Percentiles rank a stretch among this genome's conserved stretches.
These are phyloP conservation scores for Cerastis rubricosa DNA, from an alignment of 2,888 invertebrate species.

Conservation along the genomic window DNA sequence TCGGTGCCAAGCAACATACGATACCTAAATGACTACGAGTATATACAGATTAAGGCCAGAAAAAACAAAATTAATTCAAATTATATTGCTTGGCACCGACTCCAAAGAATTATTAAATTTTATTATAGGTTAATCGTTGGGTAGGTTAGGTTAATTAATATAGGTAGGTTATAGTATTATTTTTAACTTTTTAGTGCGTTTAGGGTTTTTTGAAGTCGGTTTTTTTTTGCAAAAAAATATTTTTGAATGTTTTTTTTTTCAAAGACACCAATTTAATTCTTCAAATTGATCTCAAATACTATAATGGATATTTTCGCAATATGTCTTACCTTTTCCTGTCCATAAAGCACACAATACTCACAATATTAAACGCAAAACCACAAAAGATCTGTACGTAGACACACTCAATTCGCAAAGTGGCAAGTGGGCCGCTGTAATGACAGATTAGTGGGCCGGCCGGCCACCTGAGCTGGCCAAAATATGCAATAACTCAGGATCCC, in stretches of 20 bases:
- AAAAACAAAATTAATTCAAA: no score
- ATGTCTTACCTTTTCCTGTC: background rate
- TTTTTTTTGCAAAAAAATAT: no score
- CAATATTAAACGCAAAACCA: background rate
- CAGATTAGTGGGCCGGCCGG: constrained; percentile 81
- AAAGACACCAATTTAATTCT: background rate
- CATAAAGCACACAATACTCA: background rate
- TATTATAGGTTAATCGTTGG: no score
- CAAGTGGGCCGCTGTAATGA: constrained; percentile 79
- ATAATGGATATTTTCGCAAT: background rate
- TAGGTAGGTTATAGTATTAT: no score
- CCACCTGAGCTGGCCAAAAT: constrained; percentile 85
- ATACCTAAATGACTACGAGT: no score
- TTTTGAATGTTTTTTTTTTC: background rate
- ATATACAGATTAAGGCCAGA: no score
- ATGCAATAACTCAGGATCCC: constrained; percentile 83
- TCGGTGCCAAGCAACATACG: no score
- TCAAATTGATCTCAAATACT: background rate
- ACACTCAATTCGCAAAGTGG: constrained; percentile 83
- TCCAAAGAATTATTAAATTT: no score
- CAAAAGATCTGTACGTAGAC: constrained; percentile 40
- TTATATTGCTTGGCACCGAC: no score
- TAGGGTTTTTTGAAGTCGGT: no score
- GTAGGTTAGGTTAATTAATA: no score
- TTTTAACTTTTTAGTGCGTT: no score